Base-by-base conservation (phyloP, 2,888 invertebrate genomes). In the Brachyptera putata region DNA sequence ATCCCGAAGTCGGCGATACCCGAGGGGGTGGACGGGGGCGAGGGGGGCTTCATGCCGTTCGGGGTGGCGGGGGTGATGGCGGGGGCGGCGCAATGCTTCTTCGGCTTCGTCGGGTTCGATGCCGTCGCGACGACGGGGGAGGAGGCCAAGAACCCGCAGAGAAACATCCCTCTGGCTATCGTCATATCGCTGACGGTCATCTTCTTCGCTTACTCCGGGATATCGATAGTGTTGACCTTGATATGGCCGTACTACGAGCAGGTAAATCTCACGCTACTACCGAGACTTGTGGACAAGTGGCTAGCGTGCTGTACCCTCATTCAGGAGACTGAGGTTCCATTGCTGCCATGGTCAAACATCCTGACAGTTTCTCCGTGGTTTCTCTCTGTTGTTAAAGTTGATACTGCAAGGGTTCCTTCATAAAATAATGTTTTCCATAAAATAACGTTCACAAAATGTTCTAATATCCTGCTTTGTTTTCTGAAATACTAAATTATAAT, bases 91-190 rank as follows among this genome's bases (percentile, higher is more conserved):
- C 39, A 39, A 34, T 72, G 73, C 62, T 81, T 81, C 77, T 96
- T 88, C 74, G 95, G 94, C 16, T 97, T 95, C 74, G 94, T 97
- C 3, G 96, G 97, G 21, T 97, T 97, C 72, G 97, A 97, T 77
- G 88, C 89, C 67, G 91, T 92, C 3, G 92, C 92, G 13, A 91
- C 92, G 2, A 91, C 91, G 0, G 80, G 81, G 0, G 97, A 97
- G 74, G 97, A 97, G 74, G 95, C 95, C 0, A 90, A 89, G 71
- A 93, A 94, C 76, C 96, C 97, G 0, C 89, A 94, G 74, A 80
- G 84, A 64, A 87, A 92, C 66, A 96, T 97, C 62, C 97, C 97
- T 0, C 74, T 95, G 41, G 89, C 95, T 25, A 95, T 97, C 63
- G 85, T 94, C 0, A 70, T 91, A 1, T 94, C 95, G 0, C 76